Conservation (phyloP, 1,140 invertebrate species). For the Diprion similis region DNA sequence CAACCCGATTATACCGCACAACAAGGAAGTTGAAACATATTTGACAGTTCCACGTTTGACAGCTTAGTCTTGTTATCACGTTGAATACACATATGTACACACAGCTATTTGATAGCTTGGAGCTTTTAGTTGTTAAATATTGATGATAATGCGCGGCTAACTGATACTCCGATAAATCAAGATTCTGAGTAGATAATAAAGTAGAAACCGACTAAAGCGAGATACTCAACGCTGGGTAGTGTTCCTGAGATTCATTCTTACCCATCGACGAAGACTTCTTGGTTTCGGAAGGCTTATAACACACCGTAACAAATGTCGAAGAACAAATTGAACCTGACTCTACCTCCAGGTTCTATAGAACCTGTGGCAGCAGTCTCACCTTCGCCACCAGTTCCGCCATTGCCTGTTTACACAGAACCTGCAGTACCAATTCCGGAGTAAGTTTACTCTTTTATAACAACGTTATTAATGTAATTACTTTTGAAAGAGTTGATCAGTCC, state of each 20-base stretch:
- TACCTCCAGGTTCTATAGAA: slow-evolving; percentile 87
- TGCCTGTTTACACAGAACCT: slow-evolving; percentile 68
- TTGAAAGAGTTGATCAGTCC: no score
- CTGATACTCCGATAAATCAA: not conserved
- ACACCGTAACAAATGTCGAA: slow-evolving; percentile 75
- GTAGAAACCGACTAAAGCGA: not conserved
- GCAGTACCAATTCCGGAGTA: slow-evolving; percentile 69
- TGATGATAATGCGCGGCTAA: not conserved
- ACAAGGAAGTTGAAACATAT: no score
- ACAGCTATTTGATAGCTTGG: no score
- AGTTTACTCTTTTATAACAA: slow-evolving; percentile 45
- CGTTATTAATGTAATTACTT: no score
- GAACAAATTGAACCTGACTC: slow-evolving; percentile 91
- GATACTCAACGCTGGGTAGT: not conserved
- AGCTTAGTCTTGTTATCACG: not conserved
- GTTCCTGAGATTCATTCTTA: not conserved
- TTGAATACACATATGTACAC: not conserved
- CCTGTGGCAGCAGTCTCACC: slow-evolving; percentile 74
- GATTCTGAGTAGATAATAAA: no score
- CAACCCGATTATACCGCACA: no score
- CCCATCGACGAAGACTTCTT: not conserved
- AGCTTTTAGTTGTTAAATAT: not conserved
- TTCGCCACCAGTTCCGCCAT: slow-evolving; percentile 70
- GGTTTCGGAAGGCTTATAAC: not conserved
- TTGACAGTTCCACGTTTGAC: not conserved